phyloP scores from a whole-genome alignment of 2,113 vertebrate species.

The Phyllopteryx taeniolatus region DNA sequence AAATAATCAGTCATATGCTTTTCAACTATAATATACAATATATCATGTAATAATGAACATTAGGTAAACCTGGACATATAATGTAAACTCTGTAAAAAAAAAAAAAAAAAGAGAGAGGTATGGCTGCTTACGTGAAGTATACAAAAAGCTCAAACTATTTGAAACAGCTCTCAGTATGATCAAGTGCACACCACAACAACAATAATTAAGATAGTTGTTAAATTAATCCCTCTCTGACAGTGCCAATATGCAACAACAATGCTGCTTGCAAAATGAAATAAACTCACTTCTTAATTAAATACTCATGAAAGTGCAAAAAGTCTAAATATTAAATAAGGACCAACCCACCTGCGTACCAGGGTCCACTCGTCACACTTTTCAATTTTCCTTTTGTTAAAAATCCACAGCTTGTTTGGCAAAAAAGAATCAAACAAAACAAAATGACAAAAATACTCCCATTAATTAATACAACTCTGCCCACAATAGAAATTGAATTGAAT shows the following conservation, averaged over 20 bases:
- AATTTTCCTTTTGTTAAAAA: background rate
- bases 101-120: too few species aligned
- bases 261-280: background rate
- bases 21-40: background rate
- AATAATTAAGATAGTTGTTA: background rate
- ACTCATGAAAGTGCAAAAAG: background rate
- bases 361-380: constrained; percentile 5
- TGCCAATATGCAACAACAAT: background rate
- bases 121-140: background rate
- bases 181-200: background rate
- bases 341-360: constrained; percentile 57
- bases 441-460: background rate
- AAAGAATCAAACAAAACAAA: background rate
- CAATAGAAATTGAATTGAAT: background rate
- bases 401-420: background rate
- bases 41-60: background rate
- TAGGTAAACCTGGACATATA: background rate
- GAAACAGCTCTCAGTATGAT: background rate
- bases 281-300: background rate
- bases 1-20: too few species aligned
- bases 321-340: constrained; percentile 1
- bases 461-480: background rate
- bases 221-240: background rate
- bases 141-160: background rate
- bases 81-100: background rate